Conservation (phyloP, 2,888 invertebrate genomes). For the Lordiphosa fenestrarum region DNA sequence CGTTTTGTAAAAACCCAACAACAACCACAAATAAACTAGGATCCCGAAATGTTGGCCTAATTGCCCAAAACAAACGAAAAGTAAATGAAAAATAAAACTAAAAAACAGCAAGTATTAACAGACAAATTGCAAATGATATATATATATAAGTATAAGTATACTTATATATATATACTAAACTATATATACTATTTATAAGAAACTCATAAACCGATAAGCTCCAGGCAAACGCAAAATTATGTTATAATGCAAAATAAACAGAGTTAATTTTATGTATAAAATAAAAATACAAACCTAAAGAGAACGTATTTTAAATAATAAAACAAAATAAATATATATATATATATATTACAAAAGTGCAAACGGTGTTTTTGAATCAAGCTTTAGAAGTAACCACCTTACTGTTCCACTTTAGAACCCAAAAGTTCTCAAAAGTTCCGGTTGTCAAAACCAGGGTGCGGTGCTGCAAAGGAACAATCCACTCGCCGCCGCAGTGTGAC, state of each 20-base stretch:
- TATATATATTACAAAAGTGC: too few relatives aligned
- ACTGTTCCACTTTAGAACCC: too few relatives aligned
- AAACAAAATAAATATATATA: background rate
- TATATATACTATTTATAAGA: slow-evolving; percentile 1
- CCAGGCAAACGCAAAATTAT: slow-evolving; percentile 8
- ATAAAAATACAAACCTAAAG: slow-evolving; percentile 6
- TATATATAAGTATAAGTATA: background rate
- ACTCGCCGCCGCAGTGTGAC: too few relatives aligned
- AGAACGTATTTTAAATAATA: slow-evolving; percentile 7
- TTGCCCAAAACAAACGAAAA: background rate
- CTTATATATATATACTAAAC: slow-evolving; percentile 1
- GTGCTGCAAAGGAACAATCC: too few relatives aligned
- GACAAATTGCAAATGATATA: slow-evolving; percentile 3
- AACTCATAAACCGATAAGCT: slow-evolving; percentile 6
- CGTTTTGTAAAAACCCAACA: slow-evolving; percentile 4
- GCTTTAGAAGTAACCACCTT: too few relatives aligned
- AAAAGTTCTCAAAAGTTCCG: too few relatives aligned
- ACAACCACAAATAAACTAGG: background rate
- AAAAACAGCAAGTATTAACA: slow-evolving; percentile 3
- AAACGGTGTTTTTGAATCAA: too few relatives aligned
- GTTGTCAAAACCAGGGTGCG: too few relatives aligned
- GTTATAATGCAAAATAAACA: slow-evolving; percentile 12
- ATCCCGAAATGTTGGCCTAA: too few relatives aligned
- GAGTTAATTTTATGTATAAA: slow-evolving; percentile 18
- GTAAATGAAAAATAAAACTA: background rate